phyloP scores from a whole-genome alignment of 2,113 vertebrate species.

The Tragelaphus buxtoni region DNA sequence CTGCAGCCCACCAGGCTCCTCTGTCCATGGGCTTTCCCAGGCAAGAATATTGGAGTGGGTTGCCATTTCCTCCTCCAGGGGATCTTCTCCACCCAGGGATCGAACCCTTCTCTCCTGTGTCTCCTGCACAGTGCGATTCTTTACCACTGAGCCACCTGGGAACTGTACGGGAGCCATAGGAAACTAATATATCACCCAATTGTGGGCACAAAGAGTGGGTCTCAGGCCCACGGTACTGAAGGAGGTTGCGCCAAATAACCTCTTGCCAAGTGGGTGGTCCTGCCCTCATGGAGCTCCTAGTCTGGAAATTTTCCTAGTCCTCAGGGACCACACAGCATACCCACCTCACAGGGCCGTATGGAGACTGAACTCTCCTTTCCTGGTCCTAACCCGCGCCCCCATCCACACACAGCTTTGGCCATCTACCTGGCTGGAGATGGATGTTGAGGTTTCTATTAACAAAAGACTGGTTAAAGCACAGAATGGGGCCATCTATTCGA shows the following conservation, averaged over 20 bases:
- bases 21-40: background rate
- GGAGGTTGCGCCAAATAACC: background rate
- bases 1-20: background rate
- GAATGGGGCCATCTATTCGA: background rate
- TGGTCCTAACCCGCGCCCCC: background rate
- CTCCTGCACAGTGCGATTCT: background rate
- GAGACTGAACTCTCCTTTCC: background rate
- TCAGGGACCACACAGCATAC: background rate
- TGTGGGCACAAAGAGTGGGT: background rate
- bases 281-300: background rate
- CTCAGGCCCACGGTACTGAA: background rate
- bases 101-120: background rate
- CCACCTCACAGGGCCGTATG: fast-evolving
- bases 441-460: background rate
- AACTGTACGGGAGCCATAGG: background rate
- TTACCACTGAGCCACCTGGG: background rate
- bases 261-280: background rate
- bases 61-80: background rate
- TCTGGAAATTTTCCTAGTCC: background rate
- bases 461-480: background rate
- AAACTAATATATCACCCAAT: background rate
- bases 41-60: background rate
- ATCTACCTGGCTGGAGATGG: background rate
- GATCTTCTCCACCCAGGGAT: background rate
- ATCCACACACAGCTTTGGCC: background rate